Evolutionary conservation across 92 coral and sea anemone genomes (phyloP), one percentile per base, ranked within the genome.

Genomic region (Bergia puertoricense): DNA sequence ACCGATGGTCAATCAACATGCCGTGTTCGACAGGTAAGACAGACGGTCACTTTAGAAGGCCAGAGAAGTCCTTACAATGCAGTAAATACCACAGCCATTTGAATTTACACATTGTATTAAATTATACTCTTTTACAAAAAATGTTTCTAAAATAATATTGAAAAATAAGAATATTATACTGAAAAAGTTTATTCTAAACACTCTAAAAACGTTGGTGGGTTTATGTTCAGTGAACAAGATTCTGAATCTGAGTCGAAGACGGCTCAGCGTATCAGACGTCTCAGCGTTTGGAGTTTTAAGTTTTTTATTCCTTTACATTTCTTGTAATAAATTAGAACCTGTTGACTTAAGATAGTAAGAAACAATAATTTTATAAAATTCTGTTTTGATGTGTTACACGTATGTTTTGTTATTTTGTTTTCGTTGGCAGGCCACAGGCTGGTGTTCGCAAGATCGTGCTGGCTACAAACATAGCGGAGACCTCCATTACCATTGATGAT

Each of bases 401-500:
- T 9, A 74, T 74, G 46, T 42, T 20, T 15, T 42, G 20, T 36
- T 74, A 39, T 74, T 23, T 11, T 14, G 20, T 50, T 7, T 13
- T 22, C 56, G 20, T 83, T 83, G 68, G 16, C 67, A 94, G 97
- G 66, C 98, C 99, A 8, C 91, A 94, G 9, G 75, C 91, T 66
- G 98, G 98, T 38, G 96, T 95, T 56, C 95, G 99, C 56, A 96
- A 96, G 92, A 90, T 96, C 44, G 94, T 96, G 73, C 91, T 96
- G 48, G 93, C 99, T 43, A 96, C 99, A 30, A 95, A 93, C 89
- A 92, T 96, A 75, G 98, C 99, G 37, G 99, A 96, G 91, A 96
- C 98, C 2, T 95, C 98, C 39, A 95, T 96, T 43, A 96, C 99
- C 48, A 95, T 96, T 39, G 96, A 96, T 72, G 99, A 96, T 40